Evolutionary conservation across 1,140 invertebrate species (phyloP).

Genomic region (Lasaia peninsularis): DNA sequence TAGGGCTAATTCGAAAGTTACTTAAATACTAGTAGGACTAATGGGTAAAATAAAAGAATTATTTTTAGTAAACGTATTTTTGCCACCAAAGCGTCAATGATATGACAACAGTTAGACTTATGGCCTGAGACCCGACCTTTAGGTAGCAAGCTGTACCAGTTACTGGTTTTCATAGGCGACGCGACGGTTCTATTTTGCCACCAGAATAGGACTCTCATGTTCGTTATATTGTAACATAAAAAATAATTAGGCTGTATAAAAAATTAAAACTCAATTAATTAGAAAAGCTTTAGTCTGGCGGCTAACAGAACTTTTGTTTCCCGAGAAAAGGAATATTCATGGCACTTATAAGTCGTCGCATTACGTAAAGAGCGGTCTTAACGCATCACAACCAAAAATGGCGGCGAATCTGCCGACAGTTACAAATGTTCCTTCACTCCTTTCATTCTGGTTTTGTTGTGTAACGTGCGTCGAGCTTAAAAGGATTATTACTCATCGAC

Average conservation of each 20-base stretch:
- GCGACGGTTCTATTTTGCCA: no score
- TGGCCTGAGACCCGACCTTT: no score
- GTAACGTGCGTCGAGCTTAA: constrained; percentile 4
- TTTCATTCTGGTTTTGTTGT: constrained; percentile 29
- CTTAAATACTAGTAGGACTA: no score
- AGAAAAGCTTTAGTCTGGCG: not conserved
- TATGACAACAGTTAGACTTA: no score
- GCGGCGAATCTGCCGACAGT: constrained; percentile 35
- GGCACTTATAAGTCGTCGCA: constrained; percentile 29
- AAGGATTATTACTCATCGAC: constrained; percentile 1
- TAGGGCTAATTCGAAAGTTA: no score
- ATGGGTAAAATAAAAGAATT: no score
- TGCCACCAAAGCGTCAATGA: no score
- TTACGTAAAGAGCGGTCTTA: constrained; percentile 31
- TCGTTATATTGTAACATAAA: no score
- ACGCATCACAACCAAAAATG: constrained; percentile 29
- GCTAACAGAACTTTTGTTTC: not conserved
- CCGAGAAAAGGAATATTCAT: constrained; percentile 7
- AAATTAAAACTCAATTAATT: not conserved
- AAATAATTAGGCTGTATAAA: not conserved
- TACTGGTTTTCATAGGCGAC: no score
- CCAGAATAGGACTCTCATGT: no score
- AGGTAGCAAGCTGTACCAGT: no score
- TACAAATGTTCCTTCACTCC: constrained; percentile 34
- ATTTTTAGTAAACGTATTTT: no score